A percentile compares a stretch with the other conserved stretches of the same genome.
Conservation (phyloP, 2,797 vertebrate species). For the Helostoma temminkii region DNA sequence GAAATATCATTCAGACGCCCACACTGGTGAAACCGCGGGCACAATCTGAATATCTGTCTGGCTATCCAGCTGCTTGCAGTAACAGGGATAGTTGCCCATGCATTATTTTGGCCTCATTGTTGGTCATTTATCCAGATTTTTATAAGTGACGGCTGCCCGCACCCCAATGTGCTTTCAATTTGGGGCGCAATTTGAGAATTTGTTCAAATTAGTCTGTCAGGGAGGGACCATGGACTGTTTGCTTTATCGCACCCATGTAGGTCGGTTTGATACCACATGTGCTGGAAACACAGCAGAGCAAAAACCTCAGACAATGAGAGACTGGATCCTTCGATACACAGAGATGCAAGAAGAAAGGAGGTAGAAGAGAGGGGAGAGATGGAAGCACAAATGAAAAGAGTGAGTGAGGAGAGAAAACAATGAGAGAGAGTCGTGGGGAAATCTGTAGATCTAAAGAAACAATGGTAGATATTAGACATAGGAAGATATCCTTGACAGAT, state of each 20-base stretch:
- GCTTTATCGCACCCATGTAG: conserved; percentile 85
- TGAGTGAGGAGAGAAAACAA: conserved; percentile 12
- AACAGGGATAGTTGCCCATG: conserved; percentile 73
- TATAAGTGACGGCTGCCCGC: conserved; percentile 82
- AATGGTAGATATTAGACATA: conserved; percentile 28
- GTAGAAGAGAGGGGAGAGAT: conserved; percentile 2
- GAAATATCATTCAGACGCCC: conserved; percentile 48
- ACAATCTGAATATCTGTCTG: conserved; percentile 73
- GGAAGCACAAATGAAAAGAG: background rate
- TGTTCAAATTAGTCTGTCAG: conserved; percentile 89
- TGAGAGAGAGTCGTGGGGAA: conserved; percentile 20
- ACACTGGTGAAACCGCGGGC: conserved; percentile 44
- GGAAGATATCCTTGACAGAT: conserved; percentile 24
- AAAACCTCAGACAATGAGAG: conserved; percentile 72
- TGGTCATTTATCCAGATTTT: conserved; percentile 86
- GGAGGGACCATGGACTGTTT: conserved; percentile 83
- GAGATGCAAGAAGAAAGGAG: conserved; percentile 41
- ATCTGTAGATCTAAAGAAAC: conserved; percentile 27
- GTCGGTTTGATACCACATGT: conserved; percentile 85
- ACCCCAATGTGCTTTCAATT: conserved; percentile 90
- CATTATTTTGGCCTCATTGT: conserved; percentile 78
- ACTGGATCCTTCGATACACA: conserved; percentile 56
- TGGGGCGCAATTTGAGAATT: conserved; percentile 89
- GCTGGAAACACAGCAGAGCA: conserved; percentile 67
- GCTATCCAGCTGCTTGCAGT: conserved; percentile 74